Base-by-base conservation (phyloP, 2,888 invertebrate genomes). In the Spialia ferax region DNA sequence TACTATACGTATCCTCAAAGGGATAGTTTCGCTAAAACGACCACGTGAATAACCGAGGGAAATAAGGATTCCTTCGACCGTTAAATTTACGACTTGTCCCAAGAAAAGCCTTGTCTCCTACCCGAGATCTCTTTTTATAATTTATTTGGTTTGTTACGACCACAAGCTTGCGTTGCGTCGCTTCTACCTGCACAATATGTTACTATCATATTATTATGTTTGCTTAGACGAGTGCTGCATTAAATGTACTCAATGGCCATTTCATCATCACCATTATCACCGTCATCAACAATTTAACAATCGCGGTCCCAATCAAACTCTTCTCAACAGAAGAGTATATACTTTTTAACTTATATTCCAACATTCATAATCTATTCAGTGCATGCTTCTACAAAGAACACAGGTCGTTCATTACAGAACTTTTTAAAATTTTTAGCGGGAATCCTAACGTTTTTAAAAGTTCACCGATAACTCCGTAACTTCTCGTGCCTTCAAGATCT, bases 11-110 rank as follows among this genome's bases (percentile, higher is more conserved):
- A 83, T 80, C 15, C 85, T 85, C 89, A 89, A 89, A 86, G 74
- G 75, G 79, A 86, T 86, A 87, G 88, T 91, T 88, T 86, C 82
- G 84, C 84, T 78, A 80, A 82, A 81, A 85, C 84, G 85, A 86
- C 87, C 87, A 85, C 85, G 83, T 84, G 87, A 85, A 87, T 86
- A 86, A 85, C 79, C 86, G 78, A 79, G 87, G 89, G 88, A 91
- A 92, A 90, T 91, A 89, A 89, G 90, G 86, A 88, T 82, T 86
- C 84, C 83, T 88, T 88, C 88, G 87, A 84, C 90, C 91, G 91
- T 92, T 89, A 91, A 93, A 93, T 93, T 93, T 93, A 93, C 92
- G 92, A 91, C 89, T 85, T 89, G 91, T 91, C 90, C 87, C 88
- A 79, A 80, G 84, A 76, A 89, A 88, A 90, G 86, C 86, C 86